Evolutionary conservation across 2,113 vertebrate species (phyloP), one percentile per base, ranked within the genome.

Genomic region (Desmodus rotundus): DNA sequence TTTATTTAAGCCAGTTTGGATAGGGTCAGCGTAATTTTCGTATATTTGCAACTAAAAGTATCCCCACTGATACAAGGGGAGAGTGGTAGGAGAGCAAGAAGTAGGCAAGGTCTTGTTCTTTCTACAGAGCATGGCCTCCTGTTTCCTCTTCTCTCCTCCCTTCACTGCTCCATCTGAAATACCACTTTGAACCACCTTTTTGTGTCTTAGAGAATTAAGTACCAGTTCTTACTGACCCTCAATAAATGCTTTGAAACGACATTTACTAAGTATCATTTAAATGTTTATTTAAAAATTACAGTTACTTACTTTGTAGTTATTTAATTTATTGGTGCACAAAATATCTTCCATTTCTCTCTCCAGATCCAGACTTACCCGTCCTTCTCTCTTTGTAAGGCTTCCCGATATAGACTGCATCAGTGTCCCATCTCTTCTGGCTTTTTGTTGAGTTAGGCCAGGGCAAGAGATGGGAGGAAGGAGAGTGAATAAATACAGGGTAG

Each of bases 41-140:
- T 82, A 68, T 68, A 70, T 83, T 83, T 94, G n/a, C 68, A 91
- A 52, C 47, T 94, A 58, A 91, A 94, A 82, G 67, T 91, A 74
- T 93, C 17, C 41, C 26, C 77, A 45, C 43, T 83, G 36, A 47
- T 63, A n/a, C 0, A 38, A 88, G 38, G 24, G 20, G 10, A 83
- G 38, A 56, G 33, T 83, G 24, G 10, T 83, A 43, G 33, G 13
- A 87, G 50, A 86, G 38, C 43, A 80, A 85, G 38, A 63, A 78
- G 28, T 54, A 89, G 56, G 28, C 87, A 81, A 61, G 47, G 28
- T 56, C 80, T 92, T 56, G 5, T 76, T 67, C 22, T 72, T 92
- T 67, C 47, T 80, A 50, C n/a, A 50, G 56, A 67, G 47, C 73
- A 74, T 85, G n/a, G 89, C 45, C 2, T 91, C 58, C 73, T 26